Conservation (phyloP, 2,113 vertebrate species). For the Malaclemys terrapin region DNA sequence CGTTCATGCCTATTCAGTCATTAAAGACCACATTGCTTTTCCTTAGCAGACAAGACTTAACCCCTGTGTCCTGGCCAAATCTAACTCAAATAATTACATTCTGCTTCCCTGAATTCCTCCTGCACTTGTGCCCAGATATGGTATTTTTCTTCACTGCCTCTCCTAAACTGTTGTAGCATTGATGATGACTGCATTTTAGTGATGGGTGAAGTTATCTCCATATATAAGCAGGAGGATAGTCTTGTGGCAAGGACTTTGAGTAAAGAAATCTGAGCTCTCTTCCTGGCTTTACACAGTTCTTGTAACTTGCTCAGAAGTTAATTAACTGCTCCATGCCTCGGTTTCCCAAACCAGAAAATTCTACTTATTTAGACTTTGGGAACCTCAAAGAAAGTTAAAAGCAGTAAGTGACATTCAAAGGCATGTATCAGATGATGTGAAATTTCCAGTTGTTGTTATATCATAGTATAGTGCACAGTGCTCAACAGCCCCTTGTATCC, state of each 20-base stretch:
- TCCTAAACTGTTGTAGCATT: not conserved
- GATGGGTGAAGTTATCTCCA: not conserved
- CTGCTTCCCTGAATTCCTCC: accelerated
- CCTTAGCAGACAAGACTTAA: not conserved
- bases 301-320: not conserved
- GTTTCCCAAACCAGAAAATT: not conserved
- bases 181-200: not conserved
- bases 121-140: not conserved
- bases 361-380: not conserved
- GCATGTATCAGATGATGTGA: not conserved
- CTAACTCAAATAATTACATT: not conserved
- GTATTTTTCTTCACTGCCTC: not conserved
- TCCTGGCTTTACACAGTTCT: not conserved
- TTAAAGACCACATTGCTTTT: not conserved
- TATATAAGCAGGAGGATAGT: accelerated
- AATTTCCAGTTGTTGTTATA: not conserved
- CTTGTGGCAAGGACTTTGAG: not conserved
- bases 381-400: not conserved
- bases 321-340: not conserved
- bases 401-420: not conserved
- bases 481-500: not conserved
- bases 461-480: not conserved
- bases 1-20: not conserved
- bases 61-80: not conserved
- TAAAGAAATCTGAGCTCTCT: not conserved